Percentiles rank a stretch among this genome's conserved stretches.
phyloP scores from a whole-genome alignment of 2,113 vertebrate species.

The Reinhardtius hippoglossoides region DNA sequence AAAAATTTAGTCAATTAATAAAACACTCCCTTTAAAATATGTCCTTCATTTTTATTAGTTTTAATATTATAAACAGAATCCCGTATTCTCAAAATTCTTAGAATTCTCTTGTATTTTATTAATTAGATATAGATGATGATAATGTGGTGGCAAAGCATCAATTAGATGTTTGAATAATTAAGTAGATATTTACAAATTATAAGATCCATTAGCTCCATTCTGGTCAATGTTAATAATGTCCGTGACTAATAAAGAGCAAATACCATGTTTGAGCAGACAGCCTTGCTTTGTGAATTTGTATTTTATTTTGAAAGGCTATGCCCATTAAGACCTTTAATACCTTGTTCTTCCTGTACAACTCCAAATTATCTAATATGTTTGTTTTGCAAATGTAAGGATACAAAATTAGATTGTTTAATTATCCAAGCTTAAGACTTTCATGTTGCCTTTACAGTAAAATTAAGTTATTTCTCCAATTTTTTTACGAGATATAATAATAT shows the following conservation, averaged over 20 bases:
- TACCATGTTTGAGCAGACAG: not conserved
- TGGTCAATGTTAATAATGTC: not conserved
- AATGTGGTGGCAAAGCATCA: not conserved
- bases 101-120: conserved; percentile 1
- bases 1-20: not conserved
- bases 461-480: not conserved
- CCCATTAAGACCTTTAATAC: not conserved
- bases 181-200: not conserved
- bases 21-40: not conserved
- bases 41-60: not conserved
- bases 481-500: not conserved
- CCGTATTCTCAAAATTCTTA: not conserved
- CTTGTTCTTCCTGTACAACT: not conserved
- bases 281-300: not conserved
- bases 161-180: conserved; percentile 11
- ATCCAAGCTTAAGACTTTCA: not conserved
- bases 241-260: not conserved
- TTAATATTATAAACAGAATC: not conserved
- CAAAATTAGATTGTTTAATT: not conserved
- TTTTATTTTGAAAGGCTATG: not conserved
- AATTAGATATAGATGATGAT: not conserved
- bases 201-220: not conserved
- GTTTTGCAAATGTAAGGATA: not conserved
- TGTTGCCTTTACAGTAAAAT: not conserved
- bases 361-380: not conserved